Conservation (phyloP, 2,888 invertebrate genomes). For the Idaea biselata region DNA sequence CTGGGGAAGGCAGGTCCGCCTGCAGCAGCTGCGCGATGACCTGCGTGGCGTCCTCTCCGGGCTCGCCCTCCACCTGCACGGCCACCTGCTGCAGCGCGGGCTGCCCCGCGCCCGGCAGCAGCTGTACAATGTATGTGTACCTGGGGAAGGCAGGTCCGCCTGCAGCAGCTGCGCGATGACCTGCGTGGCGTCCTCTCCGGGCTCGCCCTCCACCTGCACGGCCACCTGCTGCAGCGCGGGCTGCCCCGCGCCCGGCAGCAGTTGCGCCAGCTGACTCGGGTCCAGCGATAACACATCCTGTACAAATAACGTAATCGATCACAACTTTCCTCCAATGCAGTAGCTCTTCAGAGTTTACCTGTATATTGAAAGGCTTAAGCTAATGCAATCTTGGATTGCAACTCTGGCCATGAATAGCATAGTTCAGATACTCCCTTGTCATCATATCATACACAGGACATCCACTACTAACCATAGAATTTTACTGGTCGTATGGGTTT, state of each 20-base stretch:
- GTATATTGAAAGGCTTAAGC: too few relatives aligned
- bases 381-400: too few relatives aligned
- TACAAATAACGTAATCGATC: conserved; percentile 36
- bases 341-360: too few relatives aligned
- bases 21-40: conserved; percentile 93
- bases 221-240: conserved; percentile 76
- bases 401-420: too few relatives aligned
- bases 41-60: conserved; percentile 84
- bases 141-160: conserved; percentile 91
- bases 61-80: conserved; percentile 79
- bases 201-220: conserved; percentile 79
- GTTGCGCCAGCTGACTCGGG: conserved; percentile 74
- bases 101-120: conserved; percentile 80
- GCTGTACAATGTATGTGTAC: too few relatives aligned
- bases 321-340: too few relatives aligned
- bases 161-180: conserved; percentile 93
- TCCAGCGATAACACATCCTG: conserved; percentile 80
- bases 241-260: conserved; percentile 80
- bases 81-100: conserved; percentile 76
- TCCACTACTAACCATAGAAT: too few relatives aligned
- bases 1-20: conserved; percentile 91
- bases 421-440: too few relatives aligned
- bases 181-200: conserved; percentile 84
- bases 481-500: too few relatives aligned
- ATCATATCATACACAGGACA: too few relatives aligned